Evolutionary conservation across 1,140 invertebrate species (phyloP).

Genomic region (Drosophila erecta): DNA sequence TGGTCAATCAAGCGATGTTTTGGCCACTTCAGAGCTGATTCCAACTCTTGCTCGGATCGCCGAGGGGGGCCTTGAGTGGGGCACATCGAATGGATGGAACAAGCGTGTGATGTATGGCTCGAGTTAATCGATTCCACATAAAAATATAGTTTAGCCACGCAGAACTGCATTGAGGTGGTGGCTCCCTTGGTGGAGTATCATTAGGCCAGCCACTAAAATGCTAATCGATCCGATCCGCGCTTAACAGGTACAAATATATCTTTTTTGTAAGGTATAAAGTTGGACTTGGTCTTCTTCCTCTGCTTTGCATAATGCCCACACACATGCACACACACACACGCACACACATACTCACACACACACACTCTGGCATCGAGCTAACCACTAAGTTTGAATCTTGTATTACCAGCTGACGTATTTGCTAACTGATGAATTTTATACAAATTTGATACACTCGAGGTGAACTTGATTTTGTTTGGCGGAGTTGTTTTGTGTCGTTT

Average conservation of each 20-base stretch:
- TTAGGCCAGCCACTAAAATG: constrained; percentile 71
- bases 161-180: constrained; percentile 48
- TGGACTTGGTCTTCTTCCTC: constrained; percentile 56
- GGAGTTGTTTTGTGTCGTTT: constrained; percentile 40
- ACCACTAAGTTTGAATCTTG: constrained; percentile 32
- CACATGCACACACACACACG: constrained; percentile 7
- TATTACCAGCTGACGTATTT: constrained; percentile 74
- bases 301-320: constrained; percentile 72
- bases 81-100: constrained; percentile 52
- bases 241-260: constrained; percentile 45
- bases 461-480: constrained; percentile 76
- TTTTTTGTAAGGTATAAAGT: constrained; percentile 27
- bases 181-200: constrained; percentile 50
- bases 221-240: constrained; percentile 65
- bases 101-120: constrained; percentile 60
- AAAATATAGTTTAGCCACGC: constrained; percentile 57
- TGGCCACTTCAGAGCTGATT: constrained; percentile 23
- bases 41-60: constrained; percentile 23
- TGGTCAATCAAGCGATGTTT: constrained; percentile 35
- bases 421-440: constrained; percentile 80
- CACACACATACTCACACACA: constrained; percentile 11
- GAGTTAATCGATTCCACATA: constrained; percentile 49
- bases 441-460: constrained; percentile 83
- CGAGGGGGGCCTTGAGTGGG: constrained; percentile 41
- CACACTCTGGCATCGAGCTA: constrained; percentile 12